phyloP scores from a whole-genome alignment of 1,140 invertebrate genomes.

The Sycophaga agraensis region DNA sequence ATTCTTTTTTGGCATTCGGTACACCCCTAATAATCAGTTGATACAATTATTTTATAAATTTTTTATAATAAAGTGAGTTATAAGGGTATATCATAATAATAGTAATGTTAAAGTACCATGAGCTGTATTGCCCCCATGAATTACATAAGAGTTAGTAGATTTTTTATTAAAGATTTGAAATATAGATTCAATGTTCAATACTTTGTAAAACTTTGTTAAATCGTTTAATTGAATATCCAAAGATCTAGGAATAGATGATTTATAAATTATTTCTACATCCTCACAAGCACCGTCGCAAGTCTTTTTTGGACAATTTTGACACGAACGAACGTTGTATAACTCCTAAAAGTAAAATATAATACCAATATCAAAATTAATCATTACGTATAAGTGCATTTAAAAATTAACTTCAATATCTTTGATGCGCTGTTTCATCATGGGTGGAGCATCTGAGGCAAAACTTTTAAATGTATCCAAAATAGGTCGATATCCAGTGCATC shows the following conservation, averaged over 20 bases:
- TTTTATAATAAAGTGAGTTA: not conserved
- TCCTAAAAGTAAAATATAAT: slow-evolving; percentile 39
- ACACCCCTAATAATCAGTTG: slow-evolving; percentile 59
- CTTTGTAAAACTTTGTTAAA: slow-evolving; percentile 55
- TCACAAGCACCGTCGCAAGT: slow-evolving; percentile 41
- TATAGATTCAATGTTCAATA: slow-evolving; percentile 57
- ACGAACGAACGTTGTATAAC: slow-evolving; percentile 44
- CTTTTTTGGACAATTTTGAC: slow-evolving; percentile 41
- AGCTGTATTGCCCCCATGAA: slow-evolving; percentile 70
- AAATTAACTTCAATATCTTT: slow-evolving; percentile 63
- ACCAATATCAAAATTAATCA: not conserved
- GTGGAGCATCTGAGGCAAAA: slow-evolving; percentile 64
- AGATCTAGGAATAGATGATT: slow-evolving; percentile 7
- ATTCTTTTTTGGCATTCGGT: slow-evolving; percentile 57
- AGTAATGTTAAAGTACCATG: slow-evolving; percentile 46
- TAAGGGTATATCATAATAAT: not conserved
- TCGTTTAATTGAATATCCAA: not conserved
- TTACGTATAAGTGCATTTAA: no score
- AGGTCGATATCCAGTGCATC: slow-evolving; percentile 85
- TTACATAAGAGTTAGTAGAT: slow-evolving; percentile 55
- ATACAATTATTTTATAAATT: not conserved
- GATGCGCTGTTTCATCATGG: slow-evolving; percentile 53
- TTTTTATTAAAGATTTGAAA: slow-evolving; percentile 61
- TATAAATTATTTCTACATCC: slow-evolving; percentile 16
- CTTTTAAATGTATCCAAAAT: slow-evolving; percentile 83